Evolutionary conservation across 1,140 invertebrate genomes (phyloP).

Genomic region (Drosophila baimaii): DNA sequence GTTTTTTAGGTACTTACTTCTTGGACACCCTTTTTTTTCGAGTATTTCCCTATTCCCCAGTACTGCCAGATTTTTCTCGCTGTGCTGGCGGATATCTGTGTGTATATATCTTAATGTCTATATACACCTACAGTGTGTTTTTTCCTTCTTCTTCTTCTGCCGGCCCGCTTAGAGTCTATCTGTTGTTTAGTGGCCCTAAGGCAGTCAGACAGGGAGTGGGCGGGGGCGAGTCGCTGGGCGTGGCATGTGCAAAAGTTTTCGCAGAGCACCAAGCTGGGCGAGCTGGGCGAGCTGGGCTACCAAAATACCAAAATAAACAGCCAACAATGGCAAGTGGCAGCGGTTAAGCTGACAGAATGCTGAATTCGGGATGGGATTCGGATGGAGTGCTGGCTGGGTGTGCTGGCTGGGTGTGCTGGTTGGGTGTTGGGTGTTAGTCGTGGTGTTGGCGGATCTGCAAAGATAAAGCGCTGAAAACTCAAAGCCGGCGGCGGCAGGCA

Average conservation of each 20-base stretch:
- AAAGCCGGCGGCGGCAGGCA: constrained; percentile 52
- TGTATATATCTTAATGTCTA: constrained; percentile 19
- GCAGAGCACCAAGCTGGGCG: constrained; percentile 18
- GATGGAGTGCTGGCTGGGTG: constrained; percentile 11
- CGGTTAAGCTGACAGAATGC: constrained; percentile 72
- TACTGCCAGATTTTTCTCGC: not conserved
- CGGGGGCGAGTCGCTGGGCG: constrained; percentile 41
- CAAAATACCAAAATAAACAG: constrained; percentile 67
- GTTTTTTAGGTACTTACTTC: no score
- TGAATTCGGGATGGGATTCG: constrained; percentile 10
- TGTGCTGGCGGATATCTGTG: constrained; percentile 3
- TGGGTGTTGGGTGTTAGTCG: not conserved
- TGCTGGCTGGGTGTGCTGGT: not conserved
- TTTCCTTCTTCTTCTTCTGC: not conserved
- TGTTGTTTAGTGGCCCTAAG: constrained; percentile 57
- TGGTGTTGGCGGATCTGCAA: constrained; percentile 25
- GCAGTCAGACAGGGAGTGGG: constrained; percentile 19
- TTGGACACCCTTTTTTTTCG: no score
- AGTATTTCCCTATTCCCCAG: no score
- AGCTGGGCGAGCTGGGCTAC: no score
- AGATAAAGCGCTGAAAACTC: constrained; percentile 78
- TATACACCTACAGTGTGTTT: constrained; percentile 21
- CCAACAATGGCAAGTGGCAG: constrained; percentile 78
- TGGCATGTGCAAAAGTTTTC: constrained; percentile 73
- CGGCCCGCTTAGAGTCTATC: constrained; percentile 52